Evolutionary conservation across 2,113 vertebrate species (phyloP).

Genomic region (Lates calcarifer): DNA sequence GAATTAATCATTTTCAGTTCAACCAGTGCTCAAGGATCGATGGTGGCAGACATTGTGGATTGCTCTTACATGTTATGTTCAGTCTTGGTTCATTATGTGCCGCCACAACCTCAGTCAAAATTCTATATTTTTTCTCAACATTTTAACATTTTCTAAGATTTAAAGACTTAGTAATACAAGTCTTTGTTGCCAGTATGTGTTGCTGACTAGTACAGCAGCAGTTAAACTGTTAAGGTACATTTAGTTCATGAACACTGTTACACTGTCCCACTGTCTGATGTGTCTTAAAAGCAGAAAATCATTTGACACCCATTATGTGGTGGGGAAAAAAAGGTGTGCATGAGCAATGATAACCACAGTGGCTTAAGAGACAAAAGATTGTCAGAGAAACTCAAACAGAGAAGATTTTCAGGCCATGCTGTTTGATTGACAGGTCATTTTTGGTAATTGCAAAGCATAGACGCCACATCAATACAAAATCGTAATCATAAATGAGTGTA

Average conservation of each 20-base stretch:
- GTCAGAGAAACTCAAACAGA: conserved; percentile 27
- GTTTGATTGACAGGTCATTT: conserved; percentile 60
- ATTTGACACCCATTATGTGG: neutral
- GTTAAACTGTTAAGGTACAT: neutral
- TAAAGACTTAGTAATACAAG: too few species aligned
- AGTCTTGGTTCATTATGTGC: too few species aligned
- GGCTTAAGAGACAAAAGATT: conserved; percentile 25
- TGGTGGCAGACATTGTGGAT: neutral
- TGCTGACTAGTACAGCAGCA: too few species aligned
- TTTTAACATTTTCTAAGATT: neutral
- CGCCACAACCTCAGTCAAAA: too few species aligned
- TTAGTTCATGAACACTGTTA: neutral
- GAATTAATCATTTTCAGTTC: too few species aligned
- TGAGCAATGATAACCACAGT: neutral
- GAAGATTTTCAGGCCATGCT: conserved; percentile 3
- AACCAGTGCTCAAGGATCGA: too few species aligned
- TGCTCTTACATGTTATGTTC: too few species aligned
- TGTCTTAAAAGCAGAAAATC: neutral
- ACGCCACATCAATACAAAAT: conserved; percentile 8
- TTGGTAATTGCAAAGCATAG: conserved; percentile 1
- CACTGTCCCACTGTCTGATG: neutral
- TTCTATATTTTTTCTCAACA: neutral
- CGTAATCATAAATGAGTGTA: neutral
- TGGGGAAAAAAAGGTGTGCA: neutral
- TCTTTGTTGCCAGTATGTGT: too few species aligned